These are phyloP conservation scores for Sebastes kiyomatsui DNA, from an alignment of 2,797 vertebrate species.

Conservation along the genomic window DNA sequence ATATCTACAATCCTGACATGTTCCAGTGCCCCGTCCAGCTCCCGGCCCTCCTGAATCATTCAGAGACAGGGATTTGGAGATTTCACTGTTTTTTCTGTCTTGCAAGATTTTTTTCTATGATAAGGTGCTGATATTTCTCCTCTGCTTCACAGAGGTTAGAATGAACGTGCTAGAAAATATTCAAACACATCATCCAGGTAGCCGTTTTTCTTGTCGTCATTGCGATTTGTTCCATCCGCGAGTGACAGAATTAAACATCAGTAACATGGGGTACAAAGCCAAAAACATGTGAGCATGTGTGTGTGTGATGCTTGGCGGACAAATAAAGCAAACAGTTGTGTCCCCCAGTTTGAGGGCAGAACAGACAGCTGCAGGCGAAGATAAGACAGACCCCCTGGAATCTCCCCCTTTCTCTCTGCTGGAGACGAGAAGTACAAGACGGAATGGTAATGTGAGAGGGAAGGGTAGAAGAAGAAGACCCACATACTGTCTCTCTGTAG, in stretches of 20 bases:
- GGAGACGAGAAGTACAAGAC: conserved; percentile 23
- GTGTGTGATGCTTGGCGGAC: conserved; percentile 1
- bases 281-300: not conserved
- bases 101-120: not conserved
- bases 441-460: conserved; percentile 9
- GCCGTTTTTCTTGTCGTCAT: not conserved
- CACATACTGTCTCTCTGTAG: not conserved
- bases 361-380: conserved; percentile 40
- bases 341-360: conserved; percentile 28
- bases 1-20: conserved; percentile 18
- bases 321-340: conserved; percentile 36
- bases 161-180: not conserved
- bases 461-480: not conserved
- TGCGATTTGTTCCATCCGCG: not conserved
- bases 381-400: conserved; percentile 41
- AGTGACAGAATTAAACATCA: not conserved
- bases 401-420: conserved; percentile 15
- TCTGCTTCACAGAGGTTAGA: not conserved
- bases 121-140: not conserved
- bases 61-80: conserved; percentile 25
- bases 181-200: not conserved
- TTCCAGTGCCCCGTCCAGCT: conserved; percentile 1
- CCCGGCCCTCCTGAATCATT: conserved; percentile 49
- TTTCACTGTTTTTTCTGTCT: conserved; percentile 1
- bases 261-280: not conserved